phyloP scores from a whole-genome alignment of 92 coral and sea anemone species.

The Montipora capitata region DNA sequence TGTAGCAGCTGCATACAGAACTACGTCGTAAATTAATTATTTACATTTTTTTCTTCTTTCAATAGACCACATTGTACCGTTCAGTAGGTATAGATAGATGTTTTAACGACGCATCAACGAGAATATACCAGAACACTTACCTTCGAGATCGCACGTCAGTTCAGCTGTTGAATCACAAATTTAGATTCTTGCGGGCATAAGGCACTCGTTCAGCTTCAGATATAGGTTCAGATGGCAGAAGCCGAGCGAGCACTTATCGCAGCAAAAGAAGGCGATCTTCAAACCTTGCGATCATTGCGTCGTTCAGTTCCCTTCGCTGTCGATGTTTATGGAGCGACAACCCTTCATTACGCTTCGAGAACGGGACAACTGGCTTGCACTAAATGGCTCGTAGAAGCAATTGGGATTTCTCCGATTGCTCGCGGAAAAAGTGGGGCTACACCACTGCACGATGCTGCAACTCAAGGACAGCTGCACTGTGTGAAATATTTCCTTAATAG shows the following conservation, averaged over 20 bases:
- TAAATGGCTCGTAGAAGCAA: conserved; percentile 82
- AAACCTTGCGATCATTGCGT: conserved; percentile 75
- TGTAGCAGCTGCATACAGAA: neutral
- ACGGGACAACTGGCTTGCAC: conserved; percentile 85
- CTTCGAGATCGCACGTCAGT: neutral
- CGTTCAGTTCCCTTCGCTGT: conserved; percentile 76
- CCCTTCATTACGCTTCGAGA: conserved; percentile 87
- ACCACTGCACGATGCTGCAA: conserved; percentile 87
- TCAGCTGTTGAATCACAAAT: neutral
- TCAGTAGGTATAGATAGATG: neutral
- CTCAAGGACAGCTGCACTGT: conserved; percentile 83
- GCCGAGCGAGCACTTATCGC: conserved; percentile 82
- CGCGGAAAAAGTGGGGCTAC: conserved; percentile 85
- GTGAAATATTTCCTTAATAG: conserved; percentile 81
- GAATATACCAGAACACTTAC: too few relatives aligned
- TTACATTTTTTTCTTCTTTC: conserved; percentile 27
- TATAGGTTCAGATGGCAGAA: conserved; percentile 55
- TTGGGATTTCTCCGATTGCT: conserved; percentile 75
- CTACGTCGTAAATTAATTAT: conserved; percentile 27
- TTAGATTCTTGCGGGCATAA: neutral
- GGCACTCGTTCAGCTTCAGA: too few relatives aligned
- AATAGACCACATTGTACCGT: conserved; percentile 9
- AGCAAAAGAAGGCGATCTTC: conserved; percentile 90
- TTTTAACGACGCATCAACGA: neutral
- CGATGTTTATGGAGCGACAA: conserved; percentile 88